Base-by-base conservation (phyloP, 2,888 invertebrate genomes). In the Drosophila koepferae region DNA sequence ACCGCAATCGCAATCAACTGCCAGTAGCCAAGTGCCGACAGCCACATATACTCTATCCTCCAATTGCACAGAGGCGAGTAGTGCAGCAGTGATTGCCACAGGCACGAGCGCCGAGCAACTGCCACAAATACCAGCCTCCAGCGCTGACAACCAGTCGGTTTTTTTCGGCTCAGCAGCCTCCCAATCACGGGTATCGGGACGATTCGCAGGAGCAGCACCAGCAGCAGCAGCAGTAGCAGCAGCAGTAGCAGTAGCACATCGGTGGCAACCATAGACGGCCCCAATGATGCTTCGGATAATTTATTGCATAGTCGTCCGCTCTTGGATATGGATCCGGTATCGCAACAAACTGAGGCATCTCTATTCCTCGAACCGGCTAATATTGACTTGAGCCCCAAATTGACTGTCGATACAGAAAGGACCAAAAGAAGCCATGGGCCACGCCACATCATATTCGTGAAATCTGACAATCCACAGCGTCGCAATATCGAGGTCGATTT, bases 131-230 rank as follows among this genome's bases (percentile, higher is more conserved):
- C 12, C 14, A 48, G 5, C 28, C 34, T 1, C 1, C 28, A 8
- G 10, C 31, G 14, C 12, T 8, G 41, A 3, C 36, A 62, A 16
- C 28, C 89, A 70, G 63, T 72, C 87, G 82, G 72, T 49, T 84
- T 86, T n/a, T n/a, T 86, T 84, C 85, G 73, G 73, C 38, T 71
- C 12, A 55, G 65, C 71, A 71, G 79, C 79, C 78, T 68, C 61
- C 72, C 71, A 23, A 60, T 48, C 18, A 77, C 77, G 34, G 78
- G 72, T 3, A 66, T 77, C 58, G 81, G 86, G 20, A 82, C 71
- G 18, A 23, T 2, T 8, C 16, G n/a, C 9, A 18, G n/a, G 23
- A 59, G 10, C 38, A 48, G n/a, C 28, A 28, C 3, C 9, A 49
- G 7, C 16, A 18, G 28, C 38, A 38, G 12, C 16, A 18, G 28